phyloP scores from a whole-genome alignment of 2,888 invertebrate genomes.

The Ferdinandea cuprea region DNA sequence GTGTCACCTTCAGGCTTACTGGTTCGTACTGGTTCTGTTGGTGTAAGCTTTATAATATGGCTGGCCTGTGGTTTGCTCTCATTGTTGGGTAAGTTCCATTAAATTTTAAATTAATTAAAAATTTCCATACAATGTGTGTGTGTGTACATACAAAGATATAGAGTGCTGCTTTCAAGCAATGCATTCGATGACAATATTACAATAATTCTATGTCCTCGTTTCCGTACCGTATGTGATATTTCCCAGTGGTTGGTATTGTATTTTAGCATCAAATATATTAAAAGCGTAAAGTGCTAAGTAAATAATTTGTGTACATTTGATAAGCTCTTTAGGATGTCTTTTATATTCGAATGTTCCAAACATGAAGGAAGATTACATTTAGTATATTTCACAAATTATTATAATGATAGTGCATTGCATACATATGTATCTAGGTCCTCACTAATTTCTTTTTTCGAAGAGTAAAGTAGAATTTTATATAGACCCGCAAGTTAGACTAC shows the following conservation, averaged over 20 bases:
- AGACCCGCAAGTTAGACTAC: background rate
- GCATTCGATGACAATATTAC: slow-evolving; percentile 4
- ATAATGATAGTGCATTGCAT: too few relatives aligned
- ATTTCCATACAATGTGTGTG: background rate
- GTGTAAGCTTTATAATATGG: slow-evolving; percentile 97
- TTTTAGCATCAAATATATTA: too few relatives aligned
- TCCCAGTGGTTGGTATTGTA: background rate
- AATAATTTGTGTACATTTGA: too few relatives aligned
- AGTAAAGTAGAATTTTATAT: slow-evolving; percentile 10
- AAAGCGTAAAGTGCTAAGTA: too few relatives aligned
- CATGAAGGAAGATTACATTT: too few relatives aligned
- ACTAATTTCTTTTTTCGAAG: background rate
- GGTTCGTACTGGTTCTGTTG: slow-evolving; percentile 95
- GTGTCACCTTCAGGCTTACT: slow-evolving; percentile 98
- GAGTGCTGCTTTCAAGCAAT: background rate
- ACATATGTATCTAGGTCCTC: background rate
- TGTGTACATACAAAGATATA: background rate
- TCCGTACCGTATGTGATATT: background rate
- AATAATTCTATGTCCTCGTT: background rate
- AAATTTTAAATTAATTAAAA: slow-evolving; percentile 21
- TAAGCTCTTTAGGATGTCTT: too few relatives aligned
- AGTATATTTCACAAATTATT: too few relatives aligned
- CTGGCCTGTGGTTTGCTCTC: slow-evolving; percentile 96
- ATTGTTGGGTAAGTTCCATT: slow-evolving; percentile 88
- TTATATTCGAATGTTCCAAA: too few relatives aligned